phyloP scores from a whole-genome alignment of 2,113 vertebrate species.

The Prolemur simus region DNA sequence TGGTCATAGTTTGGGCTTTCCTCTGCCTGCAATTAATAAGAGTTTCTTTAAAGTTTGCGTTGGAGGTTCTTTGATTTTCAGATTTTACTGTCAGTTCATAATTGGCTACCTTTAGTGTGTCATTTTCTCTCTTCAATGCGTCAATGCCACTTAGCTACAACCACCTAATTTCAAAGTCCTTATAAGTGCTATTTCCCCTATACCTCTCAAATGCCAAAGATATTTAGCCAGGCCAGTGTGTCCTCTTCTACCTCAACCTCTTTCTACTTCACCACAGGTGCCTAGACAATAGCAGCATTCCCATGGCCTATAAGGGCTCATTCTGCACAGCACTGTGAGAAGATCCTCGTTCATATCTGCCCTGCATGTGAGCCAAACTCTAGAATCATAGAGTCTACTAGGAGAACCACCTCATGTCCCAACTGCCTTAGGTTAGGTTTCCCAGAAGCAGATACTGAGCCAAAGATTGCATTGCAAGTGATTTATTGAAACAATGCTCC shows the following conservation, averaged over 20 bases:
- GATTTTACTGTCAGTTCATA: neutral
- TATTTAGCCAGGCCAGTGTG: neutral
- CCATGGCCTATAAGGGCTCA: neutral
- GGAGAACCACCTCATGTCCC: neutral
- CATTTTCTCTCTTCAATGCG: neutral
- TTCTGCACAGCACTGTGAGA: neutral
- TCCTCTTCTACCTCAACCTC: neutral
- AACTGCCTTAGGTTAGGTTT: neutral
- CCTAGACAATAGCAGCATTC: neutral
- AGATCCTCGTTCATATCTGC: neutral
- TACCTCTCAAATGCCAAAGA: neutral
- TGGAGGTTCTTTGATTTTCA: neutral
- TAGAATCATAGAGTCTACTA: neutral
- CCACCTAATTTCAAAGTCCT: neutral
- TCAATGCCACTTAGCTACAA: neutral
- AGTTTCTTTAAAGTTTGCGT: neutral
- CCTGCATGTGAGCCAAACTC: neutral
- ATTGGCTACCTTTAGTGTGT: neutral
- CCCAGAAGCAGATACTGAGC: neutral
- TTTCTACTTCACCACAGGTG: neutral
- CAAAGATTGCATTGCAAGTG: neutral
- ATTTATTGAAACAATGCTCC: neutral
- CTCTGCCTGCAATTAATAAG: neutral
- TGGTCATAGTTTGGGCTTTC: neutral
- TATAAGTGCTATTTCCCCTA: neutral